Conservation (phyloP, 2,888 invertebrate species). For the Polydrusus pterygomalis region DNA sequence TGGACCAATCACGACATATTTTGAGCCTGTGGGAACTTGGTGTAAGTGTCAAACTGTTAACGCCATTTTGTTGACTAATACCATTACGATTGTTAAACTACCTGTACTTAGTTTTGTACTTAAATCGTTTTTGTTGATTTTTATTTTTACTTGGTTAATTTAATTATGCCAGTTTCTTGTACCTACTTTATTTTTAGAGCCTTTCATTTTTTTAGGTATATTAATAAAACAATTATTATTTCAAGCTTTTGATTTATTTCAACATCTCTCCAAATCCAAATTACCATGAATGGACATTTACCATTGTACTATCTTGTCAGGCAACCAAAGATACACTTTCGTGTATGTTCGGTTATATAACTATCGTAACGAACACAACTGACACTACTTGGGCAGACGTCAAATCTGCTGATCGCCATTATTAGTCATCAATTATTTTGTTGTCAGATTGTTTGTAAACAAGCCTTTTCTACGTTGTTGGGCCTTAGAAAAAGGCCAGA, state of each 20-base stretch:
- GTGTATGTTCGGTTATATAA: neutral
- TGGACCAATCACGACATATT: too few relatives aligned
- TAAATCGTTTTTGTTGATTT: slow-evolving; percentile 49
- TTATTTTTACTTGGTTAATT: slow-evolving; percentile 49
- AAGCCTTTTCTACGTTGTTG: slow-evolving; percentile 19
- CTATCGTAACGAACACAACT: neutral
- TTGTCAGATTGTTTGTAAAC: slow-evolving; percentile 49
- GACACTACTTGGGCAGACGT: neutral
- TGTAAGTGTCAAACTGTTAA: too few relatives aligned
- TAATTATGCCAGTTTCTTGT: slow-evolving; percentile 55
- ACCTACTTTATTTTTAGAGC: slow-evolving; percentile 48
- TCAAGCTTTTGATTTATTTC: too few relatives aligned
- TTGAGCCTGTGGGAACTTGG: too few relatives aligned
- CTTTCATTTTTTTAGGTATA: slow-evolving; percentile 39
- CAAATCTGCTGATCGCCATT: slow-evolving; percentile 31
- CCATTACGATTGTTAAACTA: slow-evolving; percentile 2
- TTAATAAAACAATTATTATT: neutral
- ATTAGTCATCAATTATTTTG: slow-evolving; percentile 42
- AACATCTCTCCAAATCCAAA: too few relatives aligned
- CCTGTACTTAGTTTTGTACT: slow-evolving; percentile 52
- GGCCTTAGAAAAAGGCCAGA: slow-evolving; percentile 23
- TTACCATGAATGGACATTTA: too few relatives aligned
- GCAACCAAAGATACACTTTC: neutral
- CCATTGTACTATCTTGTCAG: too few relatives aligned
- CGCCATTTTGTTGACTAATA: neutral